Percentiles rank a stretch among this genome's conserved stretches.
These are phyloP conservation scores for Eupsilia transversa DNA, from an alignment of 2,888 invertebrate genomes.

Conservation along the genomic window DNA sequence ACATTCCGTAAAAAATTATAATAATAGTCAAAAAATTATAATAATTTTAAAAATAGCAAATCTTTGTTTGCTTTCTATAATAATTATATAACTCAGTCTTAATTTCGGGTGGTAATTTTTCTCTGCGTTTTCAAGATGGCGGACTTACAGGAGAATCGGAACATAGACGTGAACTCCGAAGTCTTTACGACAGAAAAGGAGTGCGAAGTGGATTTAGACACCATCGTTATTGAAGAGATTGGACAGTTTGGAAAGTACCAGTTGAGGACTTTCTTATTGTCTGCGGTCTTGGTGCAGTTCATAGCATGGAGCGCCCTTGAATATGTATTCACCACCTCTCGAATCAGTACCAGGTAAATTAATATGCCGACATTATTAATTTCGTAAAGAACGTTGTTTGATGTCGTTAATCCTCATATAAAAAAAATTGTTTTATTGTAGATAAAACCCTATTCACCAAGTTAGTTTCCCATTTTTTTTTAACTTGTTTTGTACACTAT, in stretches of 20 bases:
- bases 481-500: background rate
- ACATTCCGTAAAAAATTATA: background rate
- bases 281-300: constrained; percentile 76
- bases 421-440: background rate
- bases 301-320: constrained; percentile 79
- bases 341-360: constrained; percentile 81
- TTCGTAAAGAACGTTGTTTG: too few species aligned
- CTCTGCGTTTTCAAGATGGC: constrained; percentile 16
- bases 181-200: constrained; percentile 2
- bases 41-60: background rate
- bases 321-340: constrained; percentile 82
- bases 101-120: background rate
- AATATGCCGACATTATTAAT: too few species aligned
- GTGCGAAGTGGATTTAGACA: constrained; percentile 76
- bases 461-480: background rate
- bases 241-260: constrained; percentile 84
- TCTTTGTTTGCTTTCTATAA: background rate
- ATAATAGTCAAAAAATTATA: background rate
- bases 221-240: constrained; percentile 80
- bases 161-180: constrained; percentile 12
- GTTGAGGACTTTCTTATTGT: constrained; percentile 71
- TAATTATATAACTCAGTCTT: too few species aligned
- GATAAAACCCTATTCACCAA: background rate
- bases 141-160: constrained; percentile 20
- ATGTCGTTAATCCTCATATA: background rate